Evolutionary conservation across 2,797 vertebrate species (phyloP).

Genomic region (Stomatorhinus walkeri): DNA sequence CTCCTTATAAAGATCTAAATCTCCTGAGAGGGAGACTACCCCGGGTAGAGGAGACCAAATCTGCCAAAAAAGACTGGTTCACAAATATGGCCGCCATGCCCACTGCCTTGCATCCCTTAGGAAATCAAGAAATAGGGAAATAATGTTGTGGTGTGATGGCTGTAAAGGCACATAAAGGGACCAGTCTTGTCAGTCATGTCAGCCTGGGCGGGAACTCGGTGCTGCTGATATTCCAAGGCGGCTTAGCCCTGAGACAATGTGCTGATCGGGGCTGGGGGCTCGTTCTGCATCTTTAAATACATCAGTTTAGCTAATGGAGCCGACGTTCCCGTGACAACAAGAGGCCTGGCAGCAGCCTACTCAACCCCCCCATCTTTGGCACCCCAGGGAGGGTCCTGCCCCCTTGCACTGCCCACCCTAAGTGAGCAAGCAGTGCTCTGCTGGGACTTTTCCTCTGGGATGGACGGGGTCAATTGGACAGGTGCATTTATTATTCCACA

Average conservation of each 20-base stretch:
- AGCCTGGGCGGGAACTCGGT: background rate
- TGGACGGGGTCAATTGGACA: no score
- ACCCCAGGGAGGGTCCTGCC: conserved; percentile 22
- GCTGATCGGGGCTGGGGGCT: background rate
- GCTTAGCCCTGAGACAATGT: background rate
- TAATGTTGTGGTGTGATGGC: no score
- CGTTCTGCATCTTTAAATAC: conserved; percentile 32
- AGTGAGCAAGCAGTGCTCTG: background rate
- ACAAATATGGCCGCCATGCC: background rate
- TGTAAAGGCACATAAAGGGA: background rate
- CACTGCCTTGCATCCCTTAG: background rate
- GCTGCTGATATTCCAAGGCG: background rate
- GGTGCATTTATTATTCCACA: no score
- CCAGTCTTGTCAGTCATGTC: background rate
- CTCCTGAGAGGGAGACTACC: background rate
- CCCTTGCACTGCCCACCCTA: background rate
- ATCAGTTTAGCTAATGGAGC: conserved; percentile 34
- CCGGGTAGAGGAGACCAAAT: background rate
- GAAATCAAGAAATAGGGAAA: background rate
- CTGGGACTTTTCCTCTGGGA: background rate
- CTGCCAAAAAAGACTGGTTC: background rate
- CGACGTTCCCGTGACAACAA: conserved; percentile 29
- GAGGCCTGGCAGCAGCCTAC: conserved; percentile 30
- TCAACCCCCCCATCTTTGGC: conserved; percentile 43
- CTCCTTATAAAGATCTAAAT: background rate